phyloP scores from a whole-genome alignment of 2,888 invertebrate species.

The Drosophila formosana region DNA sequence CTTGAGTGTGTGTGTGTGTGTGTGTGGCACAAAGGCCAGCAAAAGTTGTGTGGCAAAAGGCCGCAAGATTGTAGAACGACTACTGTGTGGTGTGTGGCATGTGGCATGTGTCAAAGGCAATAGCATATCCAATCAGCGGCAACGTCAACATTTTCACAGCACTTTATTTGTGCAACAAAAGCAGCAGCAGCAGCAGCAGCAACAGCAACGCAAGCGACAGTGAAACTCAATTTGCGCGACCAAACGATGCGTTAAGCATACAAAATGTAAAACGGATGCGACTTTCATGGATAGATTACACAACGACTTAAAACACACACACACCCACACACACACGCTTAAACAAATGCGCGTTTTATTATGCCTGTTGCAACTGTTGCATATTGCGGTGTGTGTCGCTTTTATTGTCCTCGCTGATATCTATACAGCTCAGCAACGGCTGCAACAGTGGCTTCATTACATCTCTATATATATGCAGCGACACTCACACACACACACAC shows the following conservation, averaged over 20 bases:
- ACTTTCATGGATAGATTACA: slow-evolving; percentile 71
- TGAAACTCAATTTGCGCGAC: slow-evolving; percentile 68
- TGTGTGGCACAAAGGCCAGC: slow-evolving; percentile 1
- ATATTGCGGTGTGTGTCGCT: slow-evolving; percentile 64
- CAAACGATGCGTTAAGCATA: slow-evolving; percentile 78
- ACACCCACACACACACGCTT: slow-evolving; percentile 1
- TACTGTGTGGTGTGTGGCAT: slow-evolving; percentile 13
- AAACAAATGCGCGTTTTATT: slow-evolving; percentile 18
- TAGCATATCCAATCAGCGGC: slow-evolving; percentile 42
- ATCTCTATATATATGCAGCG: slow-evolving; percentile 25
- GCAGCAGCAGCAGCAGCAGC: slow-evolving; percentile 28
- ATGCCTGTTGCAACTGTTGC: slow-evolving; percentile 65
- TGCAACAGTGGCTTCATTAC: slow-evolving; percentile 41
- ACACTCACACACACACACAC: not conserved
- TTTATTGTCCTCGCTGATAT: slow-evolving; percentile 59
- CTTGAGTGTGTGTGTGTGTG: slow-evolving; percentile 5
- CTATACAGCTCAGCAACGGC: slow-evolving; percentile 16
- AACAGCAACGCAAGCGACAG: not conserved
- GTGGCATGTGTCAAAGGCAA: slow-evolving; percentile 37
- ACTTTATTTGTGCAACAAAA: slow-evolving; percentile 37
- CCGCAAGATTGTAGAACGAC: not conserved
- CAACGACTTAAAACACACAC: slow-evolving; percentile 44
- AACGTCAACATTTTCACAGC: slow-evolving; percentile 43
- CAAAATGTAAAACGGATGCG: slow-evolving; percentile 72
- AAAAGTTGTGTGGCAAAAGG: not conserved